Base-by-base conservation (phyloP, 2,888 invertebrate species). In the Drosophila kuntzei region DNA sequence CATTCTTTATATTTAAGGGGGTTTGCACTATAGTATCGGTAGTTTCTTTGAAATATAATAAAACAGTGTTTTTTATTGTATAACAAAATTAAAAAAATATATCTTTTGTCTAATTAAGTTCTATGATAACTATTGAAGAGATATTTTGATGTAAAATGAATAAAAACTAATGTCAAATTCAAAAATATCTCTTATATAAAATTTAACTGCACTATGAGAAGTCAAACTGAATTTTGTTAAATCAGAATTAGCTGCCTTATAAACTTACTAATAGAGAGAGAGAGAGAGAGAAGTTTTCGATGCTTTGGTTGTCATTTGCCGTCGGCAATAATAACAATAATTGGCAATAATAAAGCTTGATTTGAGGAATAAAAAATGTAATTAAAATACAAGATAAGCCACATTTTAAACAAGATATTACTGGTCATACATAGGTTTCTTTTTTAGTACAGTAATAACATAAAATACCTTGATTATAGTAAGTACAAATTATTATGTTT, bases 241-340 rank as follows among this genome's bases (percentile, higher is more conserved):
- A 32, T 32, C n/a, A 34, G 7, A n/a, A 2, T 34, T 7, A 34
- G 34, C n/a, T n/a, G 34, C n/a, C 34, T 34, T 34, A n/a, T 34
- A 34, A 34, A 34, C 34, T 1, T n/a, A 6, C 2, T 34, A 34
- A 34, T 2, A 25, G 49, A 14, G 36, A 18, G 32, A 22, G 12
- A 12, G n/a, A 25, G 49, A 14, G n/a, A 14, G 16, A 27, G 14
- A 18, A 22, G 11, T 11, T 47, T 46, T 36, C 14, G 12, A 27
- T 39, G 37, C 36, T 20, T n/a, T 27, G 41, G n/a, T 16, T 32
- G 46, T 25, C 37, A 12, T 20, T 29, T 47, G 16, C 75, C 75
- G 75, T 44, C 75, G 75, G 75, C 60, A 63, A 44, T 44, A 25
- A 37, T 16, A 47, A 39, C 11, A 34, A 34, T 59, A 41, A 55